Evolutionary conservation across 2,888 invertebrate species (phyloP), one percentile per base, ranked within the genome.

Genomic region (Galeopsomyia nigrocyanea): DNA sequence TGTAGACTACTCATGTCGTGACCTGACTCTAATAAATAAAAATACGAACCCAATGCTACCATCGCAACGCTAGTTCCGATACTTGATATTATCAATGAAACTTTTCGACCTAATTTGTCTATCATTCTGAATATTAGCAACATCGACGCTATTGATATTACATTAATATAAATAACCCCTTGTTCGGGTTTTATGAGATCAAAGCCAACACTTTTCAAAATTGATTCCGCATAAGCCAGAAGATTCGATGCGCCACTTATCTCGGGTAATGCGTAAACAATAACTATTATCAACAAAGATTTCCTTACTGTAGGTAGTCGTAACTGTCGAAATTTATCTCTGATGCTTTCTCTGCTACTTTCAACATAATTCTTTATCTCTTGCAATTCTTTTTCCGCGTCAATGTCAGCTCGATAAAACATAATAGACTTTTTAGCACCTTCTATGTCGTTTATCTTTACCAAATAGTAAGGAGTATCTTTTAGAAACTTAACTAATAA

Each of bases 221-320:
- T 83, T 13, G 78, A 79, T 66, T 85, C 84, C 82, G 83, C 82
- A 76, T 83, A 85, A 47, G 80, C 82, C 9, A 81, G 17, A 9
- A 85, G 69, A 2, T 79, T 77, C 47, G 81, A 81, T 0, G 84
- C 47, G 5, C 86, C 86, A 64, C 80, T 79, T 3, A 82, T 51
- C 60, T 84, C 84, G 63, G 79, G 74, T 55, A 83, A 82, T 13
- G 80, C 75, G 51, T 81, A 82, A 1, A 86, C 67, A 0, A 78
- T 61, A 3, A 75, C 71, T 0, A 78, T 76, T 21, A 84, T 71
- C 1, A 81, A 17, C 13, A 82, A 19, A 0, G 84, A 82, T 16
- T 78, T 81, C n/a, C 67, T 69, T 6, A 68, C 57, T 0, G 67
- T 14, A 2, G 39, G 58, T 13, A 3, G 55, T n/a, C 21, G 51